Conservation (phyloP, 2,113 vertebrate species). For the Arizona elegans region DNA sequence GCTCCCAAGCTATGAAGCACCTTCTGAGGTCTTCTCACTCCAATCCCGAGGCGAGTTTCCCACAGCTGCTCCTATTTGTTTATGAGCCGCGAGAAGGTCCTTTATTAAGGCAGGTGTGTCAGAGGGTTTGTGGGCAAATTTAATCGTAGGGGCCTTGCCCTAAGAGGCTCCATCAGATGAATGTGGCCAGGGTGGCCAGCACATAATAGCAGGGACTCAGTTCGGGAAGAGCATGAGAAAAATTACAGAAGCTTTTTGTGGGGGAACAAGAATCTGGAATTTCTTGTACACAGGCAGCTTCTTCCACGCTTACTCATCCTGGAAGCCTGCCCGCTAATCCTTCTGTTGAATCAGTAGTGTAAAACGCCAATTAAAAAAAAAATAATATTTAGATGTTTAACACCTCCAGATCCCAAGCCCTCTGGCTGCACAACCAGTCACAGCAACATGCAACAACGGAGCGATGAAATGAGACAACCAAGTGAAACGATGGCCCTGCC, state of each 20-base stretch:
- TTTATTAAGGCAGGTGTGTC: constrained; percentile 62
- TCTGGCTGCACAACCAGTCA: neutral
- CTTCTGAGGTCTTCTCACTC: constrained; percentile 8
- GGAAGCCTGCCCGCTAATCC: constrained; percentile 38
- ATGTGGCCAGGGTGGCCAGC: constrained; percentile 57
- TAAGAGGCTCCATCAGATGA: constrained; percentile 38
- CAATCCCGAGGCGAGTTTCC: constrained; percentile 19
- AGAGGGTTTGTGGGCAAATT: constrained; percentile 62
- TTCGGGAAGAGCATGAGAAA: constrained; percentile 61
- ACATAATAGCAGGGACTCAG: constrained; percentile 59
- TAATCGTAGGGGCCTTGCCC: constrained; percentile 61
- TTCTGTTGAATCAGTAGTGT: constrained; percentile 12
- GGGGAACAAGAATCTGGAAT: constrained; percentile 41
- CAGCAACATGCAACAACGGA: neutral
- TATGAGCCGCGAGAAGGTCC: constrained; percentile 53
- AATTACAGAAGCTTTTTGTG: constrained; percentile 49
- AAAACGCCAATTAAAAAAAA: neutral
- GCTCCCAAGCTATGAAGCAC: constrained; percentile 29
- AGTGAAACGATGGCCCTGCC: too few species aligned
- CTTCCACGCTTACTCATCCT: constrained; percentile 58
- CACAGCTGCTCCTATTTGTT: constrained; percentile 49
- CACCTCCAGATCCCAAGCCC: neutral
- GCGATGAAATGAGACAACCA: neutral
- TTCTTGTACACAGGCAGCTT: constrained; percentile 60
- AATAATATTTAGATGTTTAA: neutral